Conservation (phyloP, 1,140 invertebrate genomes). For the Drosophila mauritiana region DNA sequence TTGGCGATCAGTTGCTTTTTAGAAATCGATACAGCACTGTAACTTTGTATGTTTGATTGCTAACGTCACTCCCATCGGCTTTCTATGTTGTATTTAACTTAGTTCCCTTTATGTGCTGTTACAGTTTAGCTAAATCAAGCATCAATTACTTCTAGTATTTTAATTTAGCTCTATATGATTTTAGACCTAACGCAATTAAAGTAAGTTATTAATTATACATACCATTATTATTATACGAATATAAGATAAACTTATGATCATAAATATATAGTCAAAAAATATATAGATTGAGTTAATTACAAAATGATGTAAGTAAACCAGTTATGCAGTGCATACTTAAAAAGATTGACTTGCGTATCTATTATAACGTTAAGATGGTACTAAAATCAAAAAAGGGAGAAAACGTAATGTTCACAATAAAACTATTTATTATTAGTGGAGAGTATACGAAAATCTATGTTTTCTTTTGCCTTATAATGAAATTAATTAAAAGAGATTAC, state of each 20-base stretch:
- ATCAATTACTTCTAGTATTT: constrained; percentile 44
- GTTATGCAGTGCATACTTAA: constrained; percentile 54
- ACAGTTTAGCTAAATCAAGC: constrained; percentile 24
- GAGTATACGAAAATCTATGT: constrained; percentile 24
- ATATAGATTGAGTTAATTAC: constrained; percentile 40
- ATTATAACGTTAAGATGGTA: constrained; percentile 29
- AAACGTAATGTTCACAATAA: constrained; percentile 52
- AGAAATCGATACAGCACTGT: constrained; percentile 1
- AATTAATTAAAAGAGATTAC: no score
- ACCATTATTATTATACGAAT: constrained; percentile 42
- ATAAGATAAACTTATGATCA: constrained; percentile 8
- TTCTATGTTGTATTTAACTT: constrained; percentile 20
- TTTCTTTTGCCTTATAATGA: not conserved
- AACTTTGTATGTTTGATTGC: constrained; percentile 4
- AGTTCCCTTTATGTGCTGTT: constrained; percentile 30
- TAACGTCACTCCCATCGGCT: not conserved
- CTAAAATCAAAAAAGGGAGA: constrained; percentile 42
- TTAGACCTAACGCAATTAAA: constrained; percentile 8
- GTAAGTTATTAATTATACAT: constrained; percentile 51
- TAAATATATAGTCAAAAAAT: constrained; percentile 9
- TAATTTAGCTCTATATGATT: constrained; percentile 51
- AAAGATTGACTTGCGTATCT: constrained; percentile 43
- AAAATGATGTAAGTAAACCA: constrained; percentile 38
- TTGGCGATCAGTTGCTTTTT: not conserved
- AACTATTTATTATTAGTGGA: constrained; percentile 77